Percentiles rank a stretch among this genome's conserved stretches.
Conservation (phyloP, 1,140 invertebrate genomes). For the Glossosoma conforme region DNA sequence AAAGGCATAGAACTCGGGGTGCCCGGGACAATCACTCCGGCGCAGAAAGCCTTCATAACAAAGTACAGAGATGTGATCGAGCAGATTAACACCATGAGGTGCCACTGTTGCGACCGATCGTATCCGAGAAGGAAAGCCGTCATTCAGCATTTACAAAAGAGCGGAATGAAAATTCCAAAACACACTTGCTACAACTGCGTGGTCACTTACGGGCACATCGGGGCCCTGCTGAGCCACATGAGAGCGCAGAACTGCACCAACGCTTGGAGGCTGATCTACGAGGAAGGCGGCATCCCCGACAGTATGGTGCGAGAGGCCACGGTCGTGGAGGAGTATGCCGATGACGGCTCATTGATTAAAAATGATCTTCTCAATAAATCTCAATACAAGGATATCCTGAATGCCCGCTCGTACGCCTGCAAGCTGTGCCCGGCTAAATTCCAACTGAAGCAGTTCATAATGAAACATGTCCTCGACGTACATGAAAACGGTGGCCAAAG, state of each 20-base stretch:
- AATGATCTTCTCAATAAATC: slow-evolving; percentile 34
- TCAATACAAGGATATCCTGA: slow-evolving; percentile 48
- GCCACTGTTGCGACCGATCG: slow-evolving; percentile 45
- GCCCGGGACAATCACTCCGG: slow-evolving; percentile 38
- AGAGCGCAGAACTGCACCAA: slow-evolving; percentile 46
- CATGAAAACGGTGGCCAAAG: slow-evolving; percentile 46
- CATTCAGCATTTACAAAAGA: slow-evolving; percentile 50
- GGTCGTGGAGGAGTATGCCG: slow-evolving; percentile 12
- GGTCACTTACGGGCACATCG: slow-evolving; percentile 50
- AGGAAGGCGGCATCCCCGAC: slow-evolving; percentile 47
- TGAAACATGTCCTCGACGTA: slow-evolving; percentile 48
- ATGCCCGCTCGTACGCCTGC: slow-evolving; percentile 47
- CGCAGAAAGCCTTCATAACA: slow-evolving; percentile 44
- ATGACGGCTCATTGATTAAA: not conserved
- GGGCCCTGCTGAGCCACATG: slow-evolving; percentile 49
- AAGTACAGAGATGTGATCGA: slow-evolving; percentile 47
- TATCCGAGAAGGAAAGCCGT: slow-evolving; percentile 47
- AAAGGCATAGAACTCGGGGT: slow-evolving; percentile 11
- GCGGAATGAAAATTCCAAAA: slow-evolving; percentile 48
- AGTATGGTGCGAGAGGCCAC: slow-evolving; percentile 43
- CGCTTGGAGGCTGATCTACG: slow-evolving; percentile 49
- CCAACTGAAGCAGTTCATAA: slow-evolving; percentile 49
- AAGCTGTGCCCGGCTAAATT: slow-evolving; percentile 49
- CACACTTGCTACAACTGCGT: slow-evolving; percentile 57
- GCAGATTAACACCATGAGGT: slow-evolving; percentile 48